Evolutionary conservation across 2,888 invertebrate species (phyloP).

Genomic region (Xestia rhomboidea): DNA sequence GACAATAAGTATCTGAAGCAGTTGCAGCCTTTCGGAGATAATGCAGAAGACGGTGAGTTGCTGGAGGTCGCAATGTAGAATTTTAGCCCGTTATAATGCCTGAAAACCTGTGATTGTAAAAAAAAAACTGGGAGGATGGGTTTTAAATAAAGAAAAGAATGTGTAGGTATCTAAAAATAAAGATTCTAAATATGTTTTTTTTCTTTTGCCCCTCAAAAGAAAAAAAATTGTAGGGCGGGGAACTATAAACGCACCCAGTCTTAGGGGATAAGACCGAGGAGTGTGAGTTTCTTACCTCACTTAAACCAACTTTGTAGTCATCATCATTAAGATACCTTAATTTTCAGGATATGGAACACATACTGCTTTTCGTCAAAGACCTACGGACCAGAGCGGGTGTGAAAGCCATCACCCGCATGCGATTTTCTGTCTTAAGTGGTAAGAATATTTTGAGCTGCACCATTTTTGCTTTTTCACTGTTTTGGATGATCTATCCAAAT

Average conservation of each 20-base stretch:
- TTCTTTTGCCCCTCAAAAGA: too few relatives aligned
- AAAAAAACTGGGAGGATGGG: too few relatives aligned
- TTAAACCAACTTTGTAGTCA: too few relatives aligned
- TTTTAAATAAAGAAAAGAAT: too few relatives aligned
- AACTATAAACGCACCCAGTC: too few relatives aligned
- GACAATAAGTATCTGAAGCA: conserved; percentile 95
- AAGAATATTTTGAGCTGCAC: conserved; percentile 70
- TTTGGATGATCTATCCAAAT: background rate
- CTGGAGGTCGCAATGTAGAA: background rate
- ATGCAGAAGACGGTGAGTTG: conserved; percentile 92
- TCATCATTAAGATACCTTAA: background rate
- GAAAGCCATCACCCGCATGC: conserved; percentile 96
- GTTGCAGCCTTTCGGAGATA: conserved; percentile 95
- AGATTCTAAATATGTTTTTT: too few relatives aligned
- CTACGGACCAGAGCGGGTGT: conserved; percentile 94
- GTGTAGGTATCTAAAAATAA: too few relatives aligned
- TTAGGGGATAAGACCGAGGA: background rate
- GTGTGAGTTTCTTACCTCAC: background rate
- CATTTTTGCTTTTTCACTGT: background rate
- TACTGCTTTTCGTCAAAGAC: conserved; percentile 92
- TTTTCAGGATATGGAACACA: conserved; percentile 93
- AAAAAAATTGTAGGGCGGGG: too few relatives aligned
- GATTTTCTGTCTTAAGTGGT: conserved; percentile 96
- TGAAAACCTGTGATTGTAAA: too few relatives aligned
- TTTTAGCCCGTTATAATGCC: background rate